Percentiles rank a stretch among this genome's conserved stretches.
Conservation (phyloP, 2,113 vertebrate species). For the Panthera leo region DNA sequence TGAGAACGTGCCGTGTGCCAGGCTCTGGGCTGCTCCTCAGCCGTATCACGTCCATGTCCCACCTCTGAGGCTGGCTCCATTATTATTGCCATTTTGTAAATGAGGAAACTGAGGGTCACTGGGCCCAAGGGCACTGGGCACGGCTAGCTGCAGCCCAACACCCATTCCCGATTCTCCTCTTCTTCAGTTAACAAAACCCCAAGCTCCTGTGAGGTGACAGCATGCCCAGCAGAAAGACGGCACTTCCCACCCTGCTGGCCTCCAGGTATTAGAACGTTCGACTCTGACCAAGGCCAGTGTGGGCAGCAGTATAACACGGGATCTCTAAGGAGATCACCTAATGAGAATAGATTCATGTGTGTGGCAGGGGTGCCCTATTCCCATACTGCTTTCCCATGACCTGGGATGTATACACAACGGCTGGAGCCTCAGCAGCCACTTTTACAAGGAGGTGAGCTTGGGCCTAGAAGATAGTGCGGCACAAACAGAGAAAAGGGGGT, state of each 20-base stretch:
- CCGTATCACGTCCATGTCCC: not conserved
- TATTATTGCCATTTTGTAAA: not conserved
- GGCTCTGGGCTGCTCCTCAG: not conserved
- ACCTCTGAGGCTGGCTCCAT: not conserved
- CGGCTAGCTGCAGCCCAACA: not conserved
- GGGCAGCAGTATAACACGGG: not conserved
- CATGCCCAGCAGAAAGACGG: not conserved
- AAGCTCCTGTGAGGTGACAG: not conserved
- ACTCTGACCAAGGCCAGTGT: not conserved
- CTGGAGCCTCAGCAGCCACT: not conserved
- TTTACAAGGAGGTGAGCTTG: not conserved
- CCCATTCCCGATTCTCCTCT: not conserved
- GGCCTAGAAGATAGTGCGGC: not conserved
- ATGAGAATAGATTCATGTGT: not conserved
- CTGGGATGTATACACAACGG: not conserved
- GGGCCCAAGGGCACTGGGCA: not conserved
- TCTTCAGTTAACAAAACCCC: not conserved
- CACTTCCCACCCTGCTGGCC: not conserved
- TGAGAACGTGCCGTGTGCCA: accelerated
- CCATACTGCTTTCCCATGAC: not conserved
- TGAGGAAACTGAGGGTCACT: not conserved
- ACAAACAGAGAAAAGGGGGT: not conserved
- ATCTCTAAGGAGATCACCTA: not conserved
- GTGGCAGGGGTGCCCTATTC: not conserved
- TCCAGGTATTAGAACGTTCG: not conserved